Evolutionary conservation across 2,113 vertebrate genomes (phyloP).

Genomic region (Pyrgilauda ruficollis): DNA sequence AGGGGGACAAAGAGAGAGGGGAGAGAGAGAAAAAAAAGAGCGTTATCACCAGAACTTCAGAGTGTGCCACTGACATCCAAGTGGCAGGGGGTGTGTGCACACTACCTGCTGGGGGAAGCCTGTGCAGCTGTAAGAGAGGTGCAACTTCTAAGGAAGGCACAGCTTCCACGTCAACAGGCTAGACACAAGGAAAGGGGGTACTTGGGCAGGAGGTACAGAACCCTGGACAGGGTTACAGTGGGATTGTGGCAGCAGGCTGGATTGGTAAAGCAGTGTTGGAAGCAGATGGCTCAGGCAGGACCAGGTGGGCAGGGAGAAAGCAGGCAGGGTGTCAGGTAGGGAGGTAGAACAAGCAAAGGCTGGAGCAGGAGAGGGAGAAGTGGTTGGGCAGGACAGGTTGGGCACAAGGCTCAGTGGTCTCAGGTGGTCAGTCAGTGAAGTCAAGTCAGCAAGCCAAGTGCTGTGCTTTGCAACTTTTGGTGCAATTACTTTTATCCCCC

Average conservation of each 20-base stretch:
- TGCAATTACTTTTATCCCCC: not conserved
- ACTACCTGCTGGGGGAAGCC: no score
- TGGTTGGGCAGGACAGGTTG: not conserved
- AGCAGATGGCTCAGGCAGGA: no score
- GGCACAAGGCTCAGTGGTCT: not conserved
- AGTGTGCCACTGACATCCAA: rapidly evolving
- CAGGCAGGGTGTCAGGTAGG: rapidly evolving
- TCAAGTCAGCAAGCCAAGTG: not conserved
- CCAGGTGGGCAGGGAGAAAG: not conserved
- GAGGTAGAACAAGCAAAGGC: not conserved
- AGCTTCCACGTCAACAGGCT: not conserved
- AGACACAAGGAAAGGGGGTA: rapidly evolving
- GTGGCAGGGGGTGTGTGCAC: rapidly evolving
- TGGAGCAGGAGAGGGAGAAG: not conserved
- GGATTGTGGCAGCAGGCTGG: rapidly evolving
- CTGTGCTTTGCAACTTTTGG: not conserved
- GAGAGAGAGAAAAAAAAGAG: no score
- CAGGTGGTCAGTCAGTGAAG: not conserved
- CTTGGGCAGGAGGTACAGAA: not conserved
- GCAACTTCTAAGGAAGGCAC: not conserved
- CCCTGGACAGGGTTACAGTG: rapidly evolving
- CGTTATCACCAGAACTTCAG: rapidly evolving
- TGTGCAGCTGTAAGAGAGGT: rapidly evolving
- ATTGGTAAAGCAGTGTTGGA: rapidly evolving
- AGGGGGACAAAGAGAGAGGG: not conserved